Percentiles rank a stretch among this genome's conserved stretches.
phyloP scores from a whole-genome alignment of 23 tunicate genomes.

The Trididemnum nubilum region DNA sequence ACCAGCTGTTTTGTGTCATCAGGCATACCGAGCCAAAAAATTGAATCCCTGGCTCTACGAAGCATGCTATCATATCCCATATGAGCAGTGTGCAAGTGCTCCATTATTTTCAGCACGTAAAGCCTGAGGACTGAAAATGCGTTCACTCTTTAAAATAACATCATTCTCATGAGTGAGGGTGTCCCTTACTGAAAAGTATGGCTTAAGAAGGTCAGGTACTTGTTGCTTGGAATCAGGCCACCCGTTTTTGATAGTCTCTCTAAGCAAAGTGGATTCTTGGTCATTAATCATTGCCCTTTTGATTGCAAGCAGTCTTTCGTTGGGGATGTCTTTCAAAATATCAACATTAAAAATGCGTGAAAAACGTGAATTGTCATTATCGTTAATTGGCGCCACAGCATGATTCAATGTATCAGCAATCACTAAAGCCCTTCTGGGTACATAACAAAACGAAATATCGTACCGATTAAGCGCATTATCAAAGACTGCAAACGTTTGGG shows the following conservation, averaged over 20 bases:
- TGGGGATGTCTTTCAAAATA: slow-evolving; percentile 25
- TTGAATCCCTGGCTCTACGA: slow-evolving; percentile 20
- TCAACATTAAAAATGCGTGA: background rate
- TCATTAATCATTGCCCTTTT: slow-evolving; percentile 14
- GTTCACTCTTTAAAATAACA: slow-evolving; percentile 36
- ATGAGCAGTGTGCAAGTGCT: slow-evolving; percentile 30
- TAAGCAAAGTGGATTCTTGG: background rate
- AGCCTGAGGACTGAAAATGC: slow-evolving; percentile 23
- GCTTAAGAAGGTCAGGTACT: slow-evolving; percentile 3
- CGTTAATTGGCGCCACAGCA: background rate
- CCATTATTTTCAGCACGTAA: background rate
- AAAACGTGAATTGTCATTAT: background rate
- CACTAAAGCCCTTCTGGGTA: slow-evolving; percentile 22
- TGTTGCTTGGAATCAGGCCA: slow-evolving; percentile 10
- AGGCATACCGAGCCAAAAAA: slow-evolving; percentile 44
- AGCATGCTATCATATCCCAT: slow-evolving; percentile 30
- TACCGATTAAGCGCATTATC: slow-evolving; percentile 30
- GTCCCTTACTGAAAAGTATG: slow-evolving; percentile 19
- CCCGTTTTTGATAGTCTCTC: slow-evolving; percentile 1
- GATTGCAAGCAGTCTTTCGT: background rate
- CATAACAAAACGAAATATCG: slow-evolving; percentile 20
- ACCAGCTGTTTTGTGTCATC: slow-evolving; percentile 16
- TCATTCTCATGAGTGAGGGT: slow-evolving; percentile 18
- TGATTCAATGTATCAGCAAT: slow-evolving; percentile 40
- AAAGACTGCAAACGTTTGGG: slow-evolving; percentile 30